Conservation (phyloP, 2,797 vertebrate species). For the Muscicapa striata region DNA sequence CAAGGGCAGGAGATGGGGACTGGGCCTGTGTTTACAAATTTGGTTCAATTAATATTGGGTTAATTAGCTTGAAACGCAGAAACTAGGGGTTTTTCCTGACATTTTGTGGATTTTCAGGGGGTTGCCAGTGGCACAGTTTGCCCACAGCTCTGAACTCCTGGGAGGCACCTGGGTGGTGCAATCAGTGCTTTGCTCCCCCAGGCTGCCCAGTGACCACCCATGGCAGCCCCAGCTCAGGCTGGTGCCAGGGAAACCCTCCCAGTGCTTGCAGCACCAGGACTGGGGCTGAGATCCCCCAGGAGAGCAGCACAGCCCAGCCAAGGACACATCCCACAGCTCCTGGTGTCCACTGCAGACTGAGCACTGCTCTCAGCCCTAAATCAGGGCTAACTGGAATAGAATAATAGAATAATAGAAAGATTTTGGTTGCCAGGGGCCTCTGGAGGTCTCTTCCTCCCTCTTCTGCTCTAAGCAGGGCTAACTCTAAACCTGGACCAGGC, state of each 20-base stretch:
- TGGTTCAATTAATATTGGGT: not conserved
- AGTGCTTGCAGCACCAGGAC: not conserved
- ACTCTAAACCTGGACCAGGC: not conserved
- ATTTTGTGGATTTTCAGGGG: not conserved
- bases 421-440: not conserved
- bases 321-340: not conserved
- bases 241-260: not conserved
- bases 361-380: not conserved
- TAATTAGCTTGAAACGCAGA: not conserved
- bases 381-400: too few species aligned
- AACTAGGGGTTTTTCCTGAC: not conserved
- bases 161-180: not conserved
- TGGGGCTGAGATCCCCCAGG: not conserved
- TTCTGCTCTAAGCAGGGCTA: not conserved
- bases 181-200: not conserved
- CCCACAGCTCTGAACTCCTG: not conserved
- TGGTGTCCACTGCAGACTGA: rapidly evolving
- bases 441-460: not conserved
- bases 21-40: not conserved
- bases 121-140: not conserved
- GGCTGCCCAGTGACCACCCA: not conserved
- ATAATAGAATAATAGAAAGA: not conserved
- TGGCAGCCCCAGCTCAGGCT: not conserved
- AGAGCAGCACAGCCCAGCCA: not conserved
- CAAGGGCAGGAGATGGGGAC: not conserved